phyloP scores from a whole-genome alignment of 2,113 vertebrate species.

The Lophotis ruficrista region DNA sequence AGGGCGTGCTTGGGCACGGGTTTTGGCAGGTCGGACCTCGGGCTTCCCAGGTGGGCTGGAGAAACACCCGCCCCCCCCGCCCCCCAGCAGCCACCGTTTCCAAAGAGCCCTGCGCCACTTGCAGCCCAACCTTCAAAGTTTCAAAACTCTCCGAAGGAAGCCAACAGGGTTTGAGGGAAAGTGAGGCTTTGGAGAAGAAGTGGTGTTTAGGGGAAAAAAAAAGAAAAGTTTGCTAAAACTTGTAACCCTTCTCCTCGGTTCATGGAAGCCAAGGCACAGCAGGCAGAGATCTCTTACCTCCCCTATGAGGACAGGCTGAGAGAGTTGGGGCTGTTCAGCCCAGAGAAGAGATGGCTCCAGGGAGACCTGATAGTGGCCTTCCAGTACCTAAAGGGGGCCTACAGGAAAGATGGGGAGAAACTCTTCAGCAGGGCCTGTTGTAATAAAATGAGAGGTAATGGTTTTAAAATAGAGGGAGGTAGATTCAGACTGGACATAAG shows the following conservation, averaged over 20 bases:
- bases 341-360: too few species aligned
- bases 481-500: too few species aligned
- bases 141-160: fast-evolving
- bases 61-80: background rate
- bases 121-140: fast-evolving
- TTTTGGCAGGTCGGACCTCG: fast-evolving
- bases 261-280: background rate
- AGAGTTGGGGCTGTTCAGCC: too few species aligned
- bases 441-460: too few species aligned
- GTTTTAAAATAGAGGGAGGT: too few species aligned
- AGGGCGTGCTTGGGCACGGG: fast-evolving
- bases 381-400: too few species aligned
- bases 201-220: background rate
- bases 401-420: too few species aligned
- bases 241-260: background rate
- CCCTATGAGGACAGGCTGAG: too few species aligned
- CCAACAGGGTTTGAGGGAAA: background rate
- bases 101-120: fast-evolving
- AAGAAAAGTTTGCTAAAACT: background rate
- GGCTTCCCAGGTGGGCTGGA: background rate
- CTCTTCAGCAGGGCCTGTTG: too few species aligned
- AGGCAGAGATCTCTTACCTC: background rate
- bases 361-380: too few species aligned
- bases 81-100: fast-evolving
- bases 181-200: background rate